phyloP scores from a whole-genome alignment of 2,113 vertebrate genomes.

The Zapornia atra region DNA sequence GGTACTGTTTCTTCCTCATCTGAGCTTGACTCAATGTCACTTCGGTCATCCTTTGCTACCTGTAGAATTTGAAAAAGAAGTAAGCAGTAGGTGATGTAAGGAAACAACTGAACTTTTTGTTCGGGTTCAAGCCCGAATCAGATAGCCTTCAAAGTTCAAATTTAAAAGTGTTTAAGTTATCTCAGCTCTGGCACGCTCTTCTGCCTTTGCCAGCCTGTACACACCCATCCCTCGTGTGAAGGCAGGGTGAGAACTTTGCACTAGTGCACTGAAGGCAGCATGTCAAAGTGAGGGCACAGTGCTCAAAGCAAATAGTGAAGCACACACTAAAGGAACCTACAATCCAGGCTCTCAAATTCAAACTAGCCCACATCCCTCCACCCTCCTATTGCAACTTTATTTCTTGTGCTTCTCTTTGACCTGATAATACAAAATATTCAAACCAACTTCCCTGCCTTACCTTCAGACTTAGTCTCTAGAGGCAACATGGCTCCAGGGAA shows the following conservation, averaged over 20 bases:
- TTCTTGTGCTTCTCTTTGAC: not conserved
- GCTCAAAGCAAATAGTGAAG: not conserved
- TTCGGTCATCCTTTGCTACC: slow-evolving; percentile 94
- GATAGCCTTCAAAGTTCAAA: too few relatives aligned
- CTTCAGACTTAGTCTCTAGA: not conserved
- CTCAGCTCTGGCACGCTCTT: not conserved
- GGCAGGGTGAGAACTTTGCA: not conserved
- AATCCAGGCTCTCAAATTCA: not conserved
- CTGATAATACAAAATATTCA: not conserved
- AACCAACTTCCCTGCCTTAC: not conserved
- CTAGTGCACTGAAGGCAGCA: not conserved
- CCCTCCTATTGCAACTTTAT: not conserved
- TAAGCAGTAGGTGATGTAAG: not conserved
- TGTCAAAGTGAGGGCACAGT: not conserved
- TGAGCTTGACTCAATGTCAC: slow-evolving; percentile 95
- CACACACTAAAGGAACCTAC: not conserved
- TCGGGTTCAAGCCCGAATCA: not conserved
- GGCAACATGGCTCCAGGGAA: not conserved
- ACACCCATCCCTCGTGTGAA: not conserved
- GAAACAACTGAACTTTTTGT: not conserved
- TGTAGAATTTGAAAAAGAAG: slow-evolving; percentile 61
- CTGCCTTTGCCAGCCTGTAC: not conserved
- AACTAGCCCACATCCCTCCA: not conserved
- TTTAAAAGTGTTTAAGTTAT: too few relatives aligned
- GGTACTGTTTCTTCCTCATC: slow-evolving; percentile 89